Conservation (phyloP, 2,888 invertebrate species). For the Caenorhabditis virilis region DNA sequence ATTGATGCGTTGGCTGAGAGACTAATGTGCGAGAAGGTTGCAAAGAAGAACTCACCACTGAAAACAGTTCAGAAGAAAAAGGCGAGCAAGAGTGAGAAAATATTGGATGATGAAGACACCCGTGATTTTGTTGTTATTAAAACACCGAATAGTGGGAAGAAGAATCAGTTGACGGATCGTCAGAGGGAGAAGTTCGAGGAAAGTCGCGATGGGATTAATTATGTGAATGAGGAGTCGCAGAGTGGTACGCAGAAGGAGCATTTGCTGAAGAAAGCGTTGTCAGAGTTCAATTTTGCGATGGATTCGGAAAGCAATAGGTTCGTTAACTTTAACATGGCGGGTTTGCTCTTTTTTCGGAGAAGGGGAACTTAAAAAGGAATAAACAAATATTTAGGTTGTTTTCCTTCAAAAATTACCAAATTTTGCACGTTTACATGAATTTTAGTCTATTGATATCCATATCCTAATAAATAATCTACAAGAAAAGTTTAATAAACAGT, state of each 20-base stretch:
- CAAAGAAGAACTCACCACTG: not conserved
- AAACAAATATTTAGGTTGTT: not conserved
- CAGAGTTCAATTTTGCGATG: conserved; percentile 9
- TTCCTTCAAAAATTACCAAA: not conserved
- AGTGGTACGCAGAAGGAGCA: conserved; percentile 12
- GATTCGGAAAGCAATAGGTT: too few relatives aligned
- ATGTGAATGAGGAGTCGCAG: conserved; percentile 30
- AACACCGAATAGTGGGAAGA: conserved; percentile 8
- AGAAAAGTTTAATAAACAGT: too few relatives aligned
- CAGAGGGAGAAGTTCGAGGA: conserved; percentile 25
- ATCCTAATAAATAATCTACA: too few relatives aligned
- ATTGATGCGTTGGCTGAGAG: conserved; percentile 15
- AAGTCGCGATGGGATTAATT: conserved; percentile 11
- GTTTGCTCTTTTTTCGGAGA: not conserved
- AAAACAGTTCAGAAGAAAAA: not conserved
- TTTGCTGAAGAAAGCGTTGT: conserved; percentile 11
- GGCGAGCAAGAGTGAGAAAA: not conserved
- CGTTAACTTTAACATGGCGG: too few relatives aligned
- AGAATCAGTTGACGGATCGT: conserved; percentile 17
- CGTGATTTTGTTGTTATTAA: conserved; percentile 18
- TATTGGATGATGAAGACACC: conserved; percentile 11
- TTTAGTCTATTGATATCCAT: too few relatives aligned
- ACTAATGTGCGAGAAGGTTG: conserved; percentile 4
- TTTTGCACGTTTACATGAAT: too few relatives aligned
- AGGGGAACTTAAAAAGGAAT: not conserved